Base-by-base conservation (phyloP, 2,888 invertebrate species). In the Imbricaverruca yamaguchii region DNA sequence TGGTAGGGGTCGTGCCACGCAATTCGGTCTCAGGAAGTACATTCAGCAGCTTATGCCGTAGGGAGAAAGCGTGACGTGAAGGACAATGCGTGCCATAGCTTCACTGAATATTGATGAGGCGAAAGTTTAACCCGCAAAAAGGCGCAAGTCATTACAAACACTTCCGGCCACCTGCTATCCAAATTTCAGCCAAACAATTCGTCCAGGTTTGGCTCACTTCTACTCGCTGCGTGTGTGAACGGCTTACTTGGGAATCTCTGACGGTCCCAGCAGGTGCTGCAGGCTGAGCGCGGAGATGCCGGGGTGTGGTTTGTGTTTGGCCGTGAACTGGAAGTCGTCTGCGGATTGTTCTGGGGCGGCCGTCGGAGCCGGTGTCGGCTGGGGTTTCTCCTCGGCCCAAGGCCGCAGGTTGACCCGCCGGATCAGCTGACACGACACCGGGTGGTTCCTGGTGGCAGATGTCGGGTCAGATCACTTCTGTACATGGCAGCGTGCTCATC, bases 351-450 rank as follows among this genome's bases (percentile, higher is more conserved):
- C 21, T 21, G 55, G 7, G 15, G 23, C 4, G 78, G 56, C 56
- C n/a, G 57, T 11, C 6, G 55, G 13, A 23, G 78, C n/a, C 57
- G 78, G 56, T 39, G 39, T 39, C 15, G 78, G 78, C n/a, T 3
- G 78, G 0, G 23, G 23, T 3, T 39, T 39, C 12, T 55, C 7
- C 57, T 78, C 78, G 2, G 23, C 57, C 78, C 78, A 78, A 57
- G 78, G 78, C 12, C 78, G n/a, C 56, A 57, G 57, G 57, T 15
- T 78, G 23, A 78, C 78, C 56, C 78, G 56, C 4, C 78, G 78
- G 23, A 78, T 57, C 78, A 78, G 78, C 23, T 78, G 56, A 12
- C 78, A 78, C 23, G 78, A 78, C 23, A 78, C 78, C 7, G 78
- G 78, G 8, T 57, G 78, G 78, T 78, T 78, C 57, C 78, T 78